Evolutionary conservation across 2,888 invertebrate genomes (phyloP), one percentile per base, ranked within the genome.

Genomic region (Leucoptera coffeella): DNA sequence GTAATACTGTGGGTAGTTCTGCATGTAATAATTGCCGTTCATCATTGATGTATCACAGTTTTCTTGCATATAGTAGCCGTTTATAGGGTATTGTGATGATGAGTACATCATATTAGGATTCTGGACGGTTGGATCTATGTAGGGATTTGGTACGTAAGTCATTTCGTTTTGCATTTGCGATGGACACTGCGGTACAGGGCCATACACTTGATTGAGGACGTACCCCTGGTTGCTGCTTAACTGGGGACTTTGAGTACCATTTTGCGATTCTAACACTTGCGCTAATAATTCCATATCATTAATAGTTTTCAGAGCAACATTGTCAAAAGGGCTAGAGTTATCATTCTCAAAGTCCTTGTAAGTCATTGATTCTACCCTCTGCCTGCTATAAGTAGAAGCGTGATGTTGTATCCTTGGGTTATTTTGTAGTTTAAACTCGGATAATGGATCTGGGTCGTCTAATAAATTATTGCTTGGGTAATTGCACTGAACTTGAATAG

Each of bases 271-370:
- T 32, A 81, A 49, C 23, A 91, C 88, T 56, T 88, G 84, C 9
- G 91, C 91, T 35, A 94, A 61, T 48, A 89, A 81, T 55, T 90
- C 91, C 76, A 92, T 80, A 47, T 93, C 92, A 61, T 94, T 92
- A 31, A 94, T 85, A 22, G 90, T 88, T 58, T 92, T 90, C 27
- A 94, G 55, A 60, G 90, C 92, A 58, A 91, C 82, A 61, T 87
- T 90, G 64, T 94, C 93, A 61, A 94, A 94, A 1, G 93, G 93
- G 51, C 89, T 91, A 28, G 89, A 88, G 26, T 86, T 89, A 47
- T 91, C 91, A 47, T 85, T 81, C 56, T 93, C 93, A 67, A 94
- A 94, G 54, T 93, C 92, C 34, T 82, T 83, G 46, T 77, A 67
- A 12, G 69, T 71, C 33, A 72, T 39, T 25, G 50, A 57, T 17